Conservation (phyloP, 1,140 invertebrate species). For the Pseudomyrmex concolor region DNA sequence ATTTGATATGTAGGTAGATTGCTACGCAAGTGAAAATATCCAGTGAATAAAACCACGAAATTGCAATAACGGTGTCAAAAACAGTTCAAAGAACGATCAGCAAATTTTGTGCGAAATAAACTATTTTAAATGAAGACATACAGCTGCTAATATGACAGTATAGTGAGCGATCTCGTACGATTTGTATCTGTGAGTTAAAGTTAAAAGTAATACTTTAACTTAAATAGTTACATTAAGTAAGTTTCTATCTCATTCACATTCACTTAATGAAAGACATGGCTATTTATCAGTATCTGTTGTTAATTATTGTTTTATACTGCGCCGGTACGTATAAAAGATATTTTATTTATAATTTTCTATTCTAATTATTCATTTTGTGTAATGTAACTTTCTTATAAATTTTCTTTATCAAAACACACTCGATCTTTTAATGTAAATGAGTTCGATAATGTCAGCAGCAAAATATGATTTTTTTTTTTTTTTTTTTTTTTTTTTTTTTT, state of each 20-base stretch:
- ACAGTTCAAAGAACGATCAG: slow-evolving; percentile 46
- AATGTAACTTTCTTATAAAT: not conserved
- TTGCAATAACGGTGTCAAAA: slow-evolving; percentile 22
- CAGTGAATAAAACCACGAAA: slow-evolving; percentile 2
- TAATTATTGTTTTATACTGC: slow-evolving; percentile 50
- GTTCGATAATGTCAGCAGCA: not conserved
- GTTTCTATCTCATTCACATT: not conserved
- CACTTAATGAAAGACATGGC: slow-evolving; percentile 8
- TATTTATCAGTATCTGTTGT: not conserved
- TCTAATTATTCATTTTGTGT: not conserved
- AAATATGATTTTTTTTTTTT: not conserved
- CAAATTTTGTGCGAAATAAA: slow-evolving; percentile 42
- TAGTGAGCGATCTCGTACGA: not conserved
- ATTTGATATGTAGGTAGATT: not conserved
- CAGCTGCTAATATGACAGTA: not conserved
- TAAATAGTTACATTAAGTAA: not conserved
- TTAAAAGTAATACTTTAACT: not conserved
- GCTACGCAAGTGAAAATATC: not conserved
- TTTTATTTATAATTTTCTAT: not conserved
- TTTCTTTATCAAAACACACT: not conserved
- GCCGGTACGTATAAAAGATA: slow-evolving; percentile 9
- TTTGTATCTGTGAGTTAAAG: not conserved
- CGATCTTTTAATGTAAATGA: too few species aligned
- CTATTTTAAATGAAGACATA: slow-evolving; percentile 23
- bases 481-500: not conserved